Conservation (phyloP, 1,140 invertebrate species). For the Drosophila sucinea region DNA sequence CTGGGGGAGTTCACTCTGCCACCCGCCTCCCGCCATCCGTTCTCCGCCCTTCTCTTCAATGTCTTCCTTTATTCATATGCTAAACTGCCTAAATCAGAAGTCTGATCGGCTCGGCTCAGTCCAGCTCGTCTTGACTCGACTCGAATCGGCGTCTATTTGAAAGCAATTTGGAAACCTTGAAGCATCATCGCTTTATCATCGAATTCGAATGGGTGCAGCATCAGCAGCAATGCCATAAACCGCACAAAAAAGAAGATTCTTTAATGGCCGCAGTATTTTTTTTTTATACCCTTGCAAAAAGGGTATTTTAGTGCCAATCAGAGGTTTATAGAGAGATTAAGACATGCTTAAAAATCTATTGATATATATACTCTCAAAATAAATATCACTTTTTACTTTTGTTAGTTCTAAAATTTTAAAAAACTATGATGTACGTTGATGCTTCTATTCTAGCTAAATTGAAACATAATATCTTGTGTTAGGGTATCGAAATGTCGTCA, state of each 20-base stretch:
- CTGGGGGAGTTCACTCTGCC: background rate
- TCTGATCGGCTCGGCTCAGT: slow-evolving; percentile 27
- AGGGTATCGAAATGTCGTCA: slow-evolving; percentile 2
- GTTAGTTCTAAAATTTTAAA: too few relatives aligned
- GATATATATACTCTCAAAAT: too few relatives aligned
- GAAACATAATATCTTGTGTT: too few relatives aligned
- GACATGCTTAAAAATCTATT: too few relatives aligned
- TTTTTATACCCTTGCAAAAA: slow-evolving; percentile 18
- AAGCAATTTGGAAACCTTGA: slow-evolving; percentile 65
- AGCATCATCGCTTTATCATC: slow-evolving; percentile 69
- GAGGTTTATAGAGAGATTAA: too few relatives aligned
- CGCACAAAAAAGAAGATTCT: slow-evolving; percentile 40
- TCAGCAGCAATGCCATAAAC: slow-evolving; percentile 45
- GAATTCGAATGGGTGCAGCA: slow-evolving; percentile 60
- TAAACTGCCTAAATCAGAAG: slow-evolving; percentile 68
- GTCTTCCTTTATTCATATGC: slow-evolving; percentile 69
- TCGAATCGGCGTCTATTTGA: slow-evolving; percentile 57
- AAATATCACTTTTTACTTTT: too few relatives aligned
- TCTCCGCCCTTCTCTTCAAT: slow-evolving; percentile 18
- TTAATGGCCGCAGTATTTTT: slow-evolving; percentile 54
- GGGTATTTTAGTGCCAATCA: background rate
- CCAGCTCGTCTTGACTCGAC: background rate
- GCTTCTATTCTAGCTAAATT: too few relatives aligned
- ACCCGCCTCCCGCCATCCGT: background rate
- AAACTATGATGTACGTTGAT: too few relatives aligned